phyloP scores from a whole-genome alignment of 2,797 vertebrate species.

The Phalanger gymnotis region DNA sequence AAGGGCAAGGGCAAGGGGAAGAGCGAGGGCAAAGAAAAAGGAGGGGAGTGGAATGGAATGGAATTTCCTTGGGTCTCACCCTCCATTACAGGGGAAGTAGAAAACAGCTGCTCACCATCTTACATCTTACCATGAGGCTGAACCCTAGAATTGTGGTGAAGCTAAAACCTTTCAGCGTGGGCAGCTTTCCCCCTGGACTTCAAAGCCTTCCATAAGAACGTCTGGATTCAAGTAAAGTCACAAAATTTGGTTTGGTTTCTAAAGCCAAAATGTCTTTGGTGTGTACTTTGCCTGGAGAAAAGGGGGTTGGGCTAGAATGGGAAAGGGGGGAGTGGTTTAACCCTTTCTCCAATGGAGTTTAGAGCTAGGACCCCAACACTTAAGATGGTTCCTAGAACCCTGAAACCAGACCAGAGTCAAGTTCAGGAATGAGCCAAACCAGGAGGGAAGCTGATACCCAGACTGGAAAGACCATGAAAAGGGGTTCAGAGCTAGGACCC shows the following conservation, averaged over 20 bases:
- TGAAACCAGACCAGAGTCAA: background rate
- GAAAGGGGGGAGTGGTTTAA: background rate
- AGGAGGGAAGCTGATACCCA: background rate
- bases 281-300: background rate
- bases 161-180: background rate
- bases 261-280: background rate
- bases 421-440: background rate
- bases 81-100: background rate
- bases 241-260: background rate
- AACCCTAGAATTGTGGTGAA: slow-evolving; percentile 1
- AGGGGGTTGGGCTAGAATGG: background rate
- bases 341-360: background rate
- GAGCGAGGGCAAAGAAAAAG: background rate
- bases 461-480: background rate
- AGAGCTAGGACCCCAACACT: background rate
- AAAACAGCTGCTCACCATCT: slow-evolving; percentile 1
- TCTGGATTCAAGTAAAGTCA: background rate
- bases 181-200: background rate
- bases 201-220: background rate
- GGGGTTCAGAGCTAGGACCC: too few relatives aligned
- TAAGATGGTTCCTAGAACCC: slow-evolving; percentile 26
- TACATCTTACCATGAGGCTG: background rate
- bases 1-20: background rate
- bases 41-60: background rate
- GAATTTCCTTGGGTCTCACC: background rate